Evolutionary conservation across 2,113 vertebrate species (phyloP).

Genomic region (Syrmaticus mikado): DNA sequence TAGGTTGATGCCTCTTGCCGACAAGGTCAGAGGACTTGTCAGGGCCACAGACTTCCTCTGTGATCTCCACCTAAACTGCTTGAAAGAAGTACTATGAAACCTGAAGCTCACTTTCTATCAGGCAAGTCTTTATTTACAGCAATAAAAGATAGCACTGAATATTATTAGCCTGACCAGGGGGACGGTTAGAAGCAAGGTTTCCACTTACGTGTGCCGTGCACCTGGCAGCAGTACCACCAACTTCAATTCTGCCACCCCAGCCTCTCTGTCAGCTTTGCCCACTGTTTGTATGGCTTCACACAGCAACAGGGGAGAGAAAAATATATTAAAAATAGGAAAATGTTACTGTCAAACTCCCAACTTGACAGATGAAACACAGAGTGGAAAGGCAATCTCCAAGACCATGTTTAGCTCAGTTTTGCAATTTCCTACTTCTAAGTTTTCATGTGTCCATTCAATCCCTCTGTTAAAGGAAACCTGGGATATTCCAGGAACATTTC

Average conservation of each 20-base stretch:
- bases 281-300: neutral
- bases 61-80: conserved; percentile 33
- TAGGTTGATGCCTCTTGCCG: neutral
- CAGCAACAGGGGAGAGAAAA: neutral
- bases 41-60: conserved; percentile 30
- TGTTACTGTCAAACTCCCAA: conserved; percentile 20
- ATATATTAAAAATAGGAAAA: conserved; percentile 56
- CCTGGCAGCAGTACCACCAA: neutral
- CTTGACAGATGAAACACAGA: neutral
- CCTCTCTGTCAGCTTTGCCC: neutral
- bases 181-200: conserved; percentile 16
- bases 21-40: neutral
- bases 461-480: neutral
- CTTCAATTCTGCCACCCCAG: neutral
- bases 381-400: neutral
- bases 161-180: neutral
- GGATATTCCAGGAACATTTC: neutral
- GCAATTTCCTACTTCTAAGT: neutral
- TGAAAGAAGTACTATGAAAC: neutral
- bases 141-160: conserved; percentile 5
- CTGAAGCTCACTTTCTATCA: conserved; percentile 13
- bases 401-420: neutral
- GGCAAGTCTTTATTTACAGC: neutral
- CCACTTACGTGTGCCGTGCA: neutral
- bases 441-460: neutral